Evolutionary conservation across 2,797 vertebrate genomes (phyloP).

Genomic region (Prunella strophiata): DNA sequence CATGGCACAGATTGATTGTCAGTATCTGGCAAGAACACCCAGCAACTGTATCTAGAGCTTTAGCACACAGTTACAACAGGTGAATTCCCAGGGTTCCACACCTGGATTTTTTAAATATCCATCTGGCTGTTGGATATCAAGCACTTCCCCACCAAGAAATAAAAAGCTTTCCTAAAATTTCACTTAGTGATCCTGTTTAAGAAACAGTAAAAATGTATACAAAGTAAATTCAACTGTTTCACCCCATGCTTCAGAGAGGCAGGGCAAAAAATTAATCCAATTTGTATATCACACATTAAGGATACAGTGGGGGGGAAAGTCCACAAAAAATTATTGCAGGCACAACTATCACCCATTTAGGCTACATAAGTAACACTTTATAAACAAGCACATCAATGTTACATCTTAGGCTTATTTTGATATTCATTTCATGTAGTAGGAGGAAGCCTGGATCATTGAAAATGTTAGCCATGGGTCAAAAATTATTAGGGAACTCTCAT

Average conservation of each 20-base stretch:
- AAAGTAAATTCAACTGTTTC: neutral
- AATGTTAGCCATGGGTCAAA: neutral
- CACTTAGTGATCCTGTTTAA: neutral
- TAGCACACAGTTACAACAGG: neutral
- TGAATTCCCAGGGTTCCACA: neutral
- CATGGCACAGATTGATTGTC: neutral
- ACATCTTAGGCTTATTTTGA: neutral
- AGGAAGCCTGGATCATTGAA: neutral
- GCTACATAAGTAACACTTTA: neutral
- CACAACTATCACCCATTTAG: neutral
- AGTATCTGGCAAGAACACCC: neutral
- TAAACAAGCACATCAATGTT: neutral
- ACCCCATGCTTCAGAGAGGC: neutral
- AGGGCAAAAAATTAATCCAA: accelerated
- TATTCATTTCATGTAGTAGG: neutral
- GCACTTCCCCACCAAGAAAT: neutral
- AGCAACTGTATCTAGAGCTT: neutral
- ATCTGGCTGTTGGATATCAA: neutral
- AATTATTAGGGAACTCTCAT: neutral
- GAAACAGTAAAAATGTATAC: neutral
- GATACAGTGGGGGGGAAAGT: accelerated
- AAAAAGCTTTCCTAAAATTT: neutral
- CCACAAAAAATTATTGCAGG: neutral
- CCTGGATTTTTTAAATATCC: accelerated
- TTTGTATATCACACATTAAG: neutral